These are phyloP conservation scores for Orius insidiosus DNA, from an alignment of 1,140 invertebrate genomes.

Conservation along the genomic window DNA sequence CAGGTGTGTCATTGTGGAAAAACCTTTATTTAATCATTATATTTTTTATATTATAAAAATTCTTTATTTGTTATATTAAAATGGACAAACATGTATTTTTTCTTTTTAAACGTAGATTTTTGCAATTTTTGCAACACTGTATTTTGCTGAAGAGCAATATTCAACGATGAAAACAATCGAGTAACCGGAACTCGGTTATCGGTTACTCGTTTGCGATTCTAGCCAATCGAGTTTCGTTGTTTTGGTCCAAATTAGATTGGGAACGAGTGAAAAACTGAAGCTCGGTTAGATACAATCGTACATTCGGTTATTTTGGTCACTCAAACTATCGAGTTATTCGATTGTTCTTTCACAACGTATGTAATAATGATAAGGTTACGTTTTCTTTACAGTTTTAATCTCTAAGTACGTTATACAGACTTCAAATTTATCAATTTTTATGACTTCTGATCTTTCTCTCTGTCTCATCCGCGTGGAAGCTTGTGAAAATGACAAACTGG, in stretches of 20 bases:
- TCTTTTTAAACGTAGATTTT: too few relatives aligned
- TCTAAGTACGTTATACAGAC: not conserved
- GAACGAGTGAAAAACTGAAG: too few relatives aligned
- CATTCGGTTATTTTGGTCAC: too few relatives aligned
- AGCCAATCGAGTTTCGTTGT: too few relatives aligned
- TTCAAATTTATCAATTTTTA: not conserved
- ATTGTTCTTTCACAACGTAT: not conserved
- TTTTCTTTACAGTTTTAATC: not conserved
- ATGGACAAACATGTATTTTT: too few relatives aligned
- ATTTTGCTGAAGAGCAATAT: too few relatives aligned
- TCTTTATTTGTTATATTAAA: not conserved
- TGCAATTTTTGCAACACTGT: too few relatives aligned
- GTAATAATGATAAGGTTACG: not conserved
- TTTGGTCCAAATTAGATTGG: too few relatives aligned
- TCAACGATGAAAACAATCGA: too few relatives aligned
- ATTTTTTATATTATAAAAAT: not conserved
- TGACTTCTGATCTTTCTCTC: slow-evolving; percentile 9
- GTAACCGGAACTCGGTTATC: too few relatives aligned
- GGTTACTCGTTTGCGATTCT: too few relatives aligned
- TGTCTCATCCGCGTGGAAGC: slow-evolving; percentile 12
- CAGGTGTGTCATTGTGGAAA: not conserved
- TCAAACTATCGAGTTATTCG: not conserved
- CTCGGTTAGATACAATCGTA: too few relatives aligned
- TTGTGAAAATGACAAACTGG: not conserved
- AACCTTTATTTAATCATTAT: not conserved